phyloP scores from a whole-genome alignment of 2,888 invertebrate genomes.

The Desoria tigrina region DNA sequence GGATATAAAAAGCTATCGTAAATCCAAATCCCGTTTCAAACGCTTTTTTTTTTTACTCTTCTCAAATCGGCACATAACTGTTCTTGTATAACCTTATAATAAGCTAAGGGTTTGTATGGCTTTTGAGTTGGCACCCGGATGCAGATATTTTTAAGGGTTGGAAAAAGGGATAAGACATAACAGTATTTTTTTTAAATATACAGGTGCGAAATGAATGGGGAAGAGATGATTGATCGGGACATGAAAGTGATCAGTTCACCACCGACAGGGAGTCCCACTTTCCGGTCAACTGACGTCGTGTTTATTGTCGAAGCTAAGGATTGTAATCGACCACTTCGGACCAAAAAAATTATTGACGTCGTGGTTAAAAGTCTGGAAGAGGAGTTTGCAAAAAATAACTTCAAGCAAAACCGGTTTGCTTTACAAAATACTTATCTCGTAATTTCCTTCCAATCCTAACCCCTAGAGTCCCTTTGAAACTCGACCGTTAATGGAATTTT shows the following conservation, averaged over 20 bases:
- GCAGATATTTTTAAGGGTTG: no score
- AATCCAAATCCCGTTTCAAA: no score
- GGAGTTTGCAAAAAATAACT: constrained; percentile 66
- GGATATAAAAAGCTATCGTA: no score
- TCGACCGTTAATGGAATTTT: not conserved
- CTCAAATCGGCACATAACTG: no score
- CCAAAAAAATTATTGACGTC: constrained; percentile 68
- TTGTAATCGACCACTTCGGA: constrained; percentile 73
- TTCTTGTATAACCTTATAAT: no score
- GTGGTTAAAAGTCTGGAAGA: constrained; percentile 69
- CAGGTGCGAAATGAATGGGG: constrained; percentile 73
- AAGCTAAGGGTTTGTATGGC: no score
- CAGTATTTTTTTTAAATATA: not conserved
- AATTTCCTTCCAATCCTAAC: not conserved
- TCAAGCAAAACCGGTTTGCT: constrained; percentile 69
- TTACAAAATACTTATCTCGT: not conserved
- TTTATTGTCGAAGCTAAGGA: constrained; percentile 83
- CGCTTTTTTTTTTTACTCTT: no score
- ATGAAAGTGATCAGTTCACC: constrained; percentile 65
- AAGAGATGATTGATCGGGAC: constrained; percentile 72
- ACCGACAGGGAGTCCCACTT: constrained; percentile 60
- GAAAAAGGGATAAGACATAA: no score
- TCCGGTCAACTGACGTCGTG: constrained; percentile 77
- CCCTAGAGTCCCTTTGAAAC: not conserved
- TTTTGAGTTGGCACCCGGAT: no score